Base-by-base conservation (phyloP, 2,113 vertebrate genomes). In the Chrysemys picta region DNA sequence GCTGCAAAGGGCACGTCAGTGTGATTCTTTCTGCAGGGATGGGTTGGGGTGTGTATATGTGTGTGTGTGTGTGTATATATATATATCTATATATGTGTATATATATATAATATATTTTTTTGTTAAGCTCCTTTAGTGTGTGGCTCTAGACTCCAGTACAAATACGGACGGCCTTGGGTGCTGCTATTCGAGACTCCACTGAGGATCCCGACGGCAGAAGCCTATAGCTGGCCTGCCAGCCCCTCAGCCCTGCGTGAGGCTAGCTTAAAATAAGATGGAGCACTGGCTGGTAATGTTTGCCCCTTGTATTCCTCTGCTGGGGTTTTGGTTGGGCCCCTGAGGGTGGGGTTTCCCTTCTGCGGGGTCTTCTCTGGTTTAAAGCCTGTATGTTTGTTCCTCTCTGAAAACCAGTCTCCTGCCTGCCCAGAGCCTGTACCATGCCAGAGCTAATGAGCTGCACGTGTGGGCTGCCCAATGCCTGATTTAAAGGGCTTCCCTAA, bases 381-480 rank as follows among this genome's bases (percentile, higher is more conserved):
- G n/a, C 53, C n/a, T 45, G 81, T 25, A 10, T 27, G n/a, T 27
- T 82, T 13, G 16, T 10, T 8, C n/a, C 53, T 57, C 47, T 56
- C 11, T 57, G 80, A 8, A 82, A 27, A 16, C 80, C 38, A 53
- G 35, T 38, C 53, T 35, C 19, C 76, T 2, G 80, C 84, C 65
- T 2, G 0, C 42, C 81, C 57, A 0, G 1, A 1, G 31, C 57
- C 0, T 0, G 59, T 82, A 93, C 84, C 80, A 95, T 89, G 91
- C 90, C 93, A 93, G 59, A 89, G 80, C 93, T 95, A 94, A 96
- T 93, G 69, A 96, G 90, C 88, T 94, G 80, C 95, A 94, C 89
- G 52, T 56, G 88, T 69, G 1, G 3, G 76, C 93, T 96, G 95
- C 90, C 35, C 86, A 62, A 21, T 42, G 24, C 84, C 90, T 80